Percentiles rank a stretch among this genome's conserved stretches.
Evolutionary conservation across 2,888 invertebrate genomes (phyloP).

Genomic region (Hymenopus coronatus): DNA sequence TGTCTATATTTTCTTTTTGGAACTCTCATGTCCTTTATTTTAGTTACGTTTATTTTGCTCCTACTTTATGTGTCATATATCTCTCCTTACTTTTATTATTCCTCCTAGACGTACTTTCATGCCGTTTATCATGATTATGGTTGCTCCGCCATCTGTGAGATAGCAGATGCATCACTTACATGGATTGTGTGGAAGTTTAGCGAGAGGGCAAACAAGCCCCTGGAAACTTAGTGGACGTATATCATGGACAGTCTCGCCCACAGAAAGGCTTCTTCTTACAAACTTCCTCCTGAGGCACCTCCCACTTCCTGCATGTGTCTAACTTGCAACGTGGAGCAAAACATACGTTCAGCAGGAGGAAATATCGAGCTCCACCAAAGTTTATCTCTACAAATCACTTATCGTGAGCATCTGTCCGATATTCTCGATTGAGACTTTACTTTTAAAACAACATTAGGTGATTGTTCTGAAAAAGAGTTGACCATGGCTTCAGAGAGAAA

Average conservation of each 20-base stretch:
- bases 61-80: no score
- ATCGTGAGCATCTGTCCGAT: neutral
- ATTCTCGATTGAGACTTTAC: neutral
- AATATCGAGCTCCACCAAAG: neutral
- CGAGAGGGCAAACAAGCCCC: neutral
- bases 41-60: no score
- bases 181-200: neutral
- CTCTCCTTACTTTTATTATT: no score
- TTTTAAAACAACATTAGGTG: neutral
- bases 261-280: neutral
- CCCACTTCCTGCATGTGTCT: neutral
- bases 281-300: neutral
- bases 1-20: no score
- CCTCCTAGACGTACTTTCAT: no score
- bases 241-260: neutral
- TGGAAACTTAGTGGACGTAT: neutral
- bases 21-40: no score
- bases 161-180: neutral
- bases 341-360: neutral
- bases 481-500: no score
- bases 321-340: neutral
- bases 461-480: neutral
- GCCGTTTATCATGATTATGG: no score
- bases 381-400: neutral
- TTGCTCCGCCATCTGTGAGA: no score